These are phyloP conservation scores for Brachymystax lenok DNA, from an alignment of 2,797 vertebrate species.

Conservation along the genomic window DNA sequence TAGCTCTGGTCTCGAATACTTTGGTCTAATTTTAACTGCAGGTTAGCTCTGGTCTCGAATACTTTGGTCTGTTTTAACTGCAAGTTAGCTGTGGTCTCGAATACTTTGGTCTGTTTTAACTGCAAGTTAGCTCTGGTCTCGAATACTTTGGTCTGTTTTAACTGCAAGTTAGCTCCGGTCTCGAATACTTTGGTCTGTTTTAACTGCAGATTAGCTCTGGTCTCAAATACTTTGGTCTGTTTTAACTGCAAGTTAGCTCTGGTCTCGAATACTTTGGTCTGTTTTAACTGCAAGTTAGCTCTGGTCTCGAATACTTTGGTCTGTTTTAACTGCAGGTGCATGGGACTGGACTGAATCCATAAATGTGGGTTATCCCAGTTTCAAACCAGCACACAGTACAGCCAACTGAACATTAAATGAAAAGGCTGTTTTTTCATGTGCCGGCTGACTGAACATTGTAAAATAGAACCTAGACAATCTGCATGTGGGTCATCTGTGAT, in stretches of 20 bases:
- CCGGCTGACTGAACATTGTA: not conserved
- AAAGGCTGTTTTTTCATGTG: too few species aligned
- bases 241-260: not conserved
- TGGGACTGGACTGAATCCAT: not conserved
- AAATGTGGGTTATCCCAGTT: not conserved
- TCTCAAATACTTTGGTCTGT: not conserved
- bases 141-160: not conserved
- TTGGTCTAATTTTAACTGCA: not conserved
- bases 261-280: not conserved
- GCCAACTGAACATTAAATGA: not conserved
- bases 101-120: not conserved
- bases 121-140: not conserved
- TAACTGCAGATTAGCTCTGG: not conserved
- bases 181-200: too few species aligned
- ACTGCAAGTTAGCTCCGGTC: not conserved
- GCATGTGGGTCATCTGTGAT: slow-evolving; percentile 38
- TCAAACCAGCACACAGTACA: not conserved
- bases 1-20: not conserved
- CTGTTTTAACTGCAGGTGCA: not conserved
- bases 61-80: not conserved
- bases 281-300: too few species aligned
- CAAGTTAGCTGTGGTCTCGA: not conserved
- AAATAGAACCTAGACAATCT: not conserved
- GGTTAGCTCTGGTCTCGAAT: not conserved
- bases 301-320: not conserved